These are phyloP conservation scores for Brachionus angularis DNA, from an alignment of 1,140 invertebrate species.

Conservation along the genomic window DNA sequence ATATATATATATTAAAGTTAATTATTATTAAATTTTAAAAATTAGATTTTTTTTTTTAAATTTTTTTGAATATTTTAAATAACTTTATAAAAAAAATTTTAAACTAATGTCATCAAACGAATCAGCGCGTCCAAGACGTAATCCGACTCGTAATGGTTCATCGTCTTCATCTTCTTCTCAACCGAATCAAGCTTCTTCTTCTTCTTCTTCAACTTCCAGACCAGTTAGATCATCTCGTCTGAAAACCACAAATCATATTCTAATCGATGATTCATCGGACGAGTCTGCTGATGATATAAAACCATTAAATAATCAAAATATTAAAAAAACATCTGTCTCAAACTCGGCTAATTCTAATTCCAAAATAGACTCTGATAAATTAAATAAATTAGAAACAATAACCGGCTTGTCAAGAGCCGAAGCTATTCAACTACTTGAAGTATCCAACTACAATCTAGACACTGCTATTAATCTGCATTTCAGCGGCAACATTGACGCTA, in stretches of 20 bases:
- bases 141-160: not conserved
- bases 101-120: too few relatives aligned
- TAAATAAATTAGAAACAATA: conserved; percentile 3
- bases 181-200: not conserved
- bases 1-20: too few relatives aligned
- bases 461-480: conserved; percentile 20
- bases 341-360: not conserved
- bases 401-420: conserved; percentile 6
- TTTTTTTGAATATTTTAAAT: too few relatives aligned
- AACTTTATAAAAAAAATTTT: too few relatives aligned
- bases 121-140: not conserved
- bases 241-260: not conserved
- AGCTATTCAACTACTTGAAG: conserved; percentile 1
- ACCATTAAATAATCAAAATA: not conserved
- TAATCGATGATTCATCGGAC: not conserved
- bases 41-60: too few relatives aligned
- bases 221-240: not conserved
- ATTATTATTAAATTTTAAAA: too few relatives aligned
- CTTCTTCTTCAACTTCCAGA: not conserved
- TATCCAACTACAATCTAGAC: conserved; percentile 24
- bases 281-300: conserved; percentile 8
- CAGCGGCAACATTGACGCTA: not conserved
- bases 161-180: not conserved
- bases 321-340: not conserved
- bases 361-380: conserved; percentile 14